Evolutionary conservation across 2,113 vertebrate genomes (phyloP).

Genomic region (Corythoichthys intestinalis): DNA sequence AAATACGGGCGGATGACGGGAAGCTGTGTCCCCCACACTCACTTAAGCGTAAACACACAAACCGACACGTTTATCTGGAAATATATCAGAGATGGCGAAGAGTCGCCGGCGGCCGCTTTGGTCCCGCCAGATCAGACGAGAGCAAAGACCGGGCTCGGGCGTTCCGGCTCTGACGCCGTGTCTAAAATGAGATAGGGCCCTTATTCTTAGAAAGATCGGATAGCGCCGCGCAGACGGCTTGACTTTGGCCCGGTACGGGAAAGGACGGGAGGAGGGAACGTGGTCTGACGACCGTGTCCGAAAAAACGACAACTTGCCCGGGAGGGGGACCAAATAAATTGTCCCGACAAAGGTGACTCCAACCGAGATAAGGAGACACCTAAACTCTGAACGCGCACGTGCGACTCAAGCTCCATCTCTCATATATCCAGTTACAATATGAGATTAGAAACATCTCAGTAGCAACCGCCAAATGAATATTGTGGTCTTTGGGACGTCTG

Average conservation of each 20-base stretch:
- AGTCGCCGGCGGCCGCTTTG: background rate
- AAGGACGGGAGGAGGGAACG: too few relatives aligned
- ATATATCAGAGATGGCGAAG: background rate
- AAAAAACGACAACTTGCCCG: too few relatives aligned
- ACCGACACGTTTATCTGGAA: conserved; percentile 43
- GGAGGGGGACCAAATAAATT: too few relatives aligned
- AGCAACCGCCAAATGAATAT: conserved; percentile 59
- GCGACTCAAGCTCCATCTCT: background rate
- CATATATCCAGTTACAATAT: background rate
- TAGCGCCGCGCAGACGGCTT: too few relatives aligned
- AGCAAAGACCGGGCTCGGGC: conserved; percentile 9
- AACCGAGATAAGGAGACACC: background rate
- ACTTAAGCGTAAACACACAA: conserved; percentile 54
- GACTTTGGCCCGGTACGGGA: too few relatives aligned
- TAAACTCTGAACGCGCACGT: background rate
- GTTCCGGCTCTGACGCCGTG: too few relatives aligned
- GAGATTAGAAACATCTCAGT: conserved; percentile 58
- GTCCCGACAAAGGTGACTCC: too few relatives aligned
- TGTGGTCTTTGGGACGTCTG: conserved; percentile 70
- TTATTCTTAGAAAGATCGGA: too few relatives aligned
- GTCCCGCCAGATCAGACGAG: background rate
- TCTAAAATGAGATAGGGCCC: too few relatives aligned
- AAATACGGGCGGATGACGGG: conserved; percentile 61
- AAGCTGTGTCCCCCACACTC: conserved; percentile 46
- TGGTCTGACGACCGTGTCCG: too few relatives aligned